Conservation (phyloP, 2,888 invertebrate genomes). For the Callyntrura guangdongensis region DNA sequence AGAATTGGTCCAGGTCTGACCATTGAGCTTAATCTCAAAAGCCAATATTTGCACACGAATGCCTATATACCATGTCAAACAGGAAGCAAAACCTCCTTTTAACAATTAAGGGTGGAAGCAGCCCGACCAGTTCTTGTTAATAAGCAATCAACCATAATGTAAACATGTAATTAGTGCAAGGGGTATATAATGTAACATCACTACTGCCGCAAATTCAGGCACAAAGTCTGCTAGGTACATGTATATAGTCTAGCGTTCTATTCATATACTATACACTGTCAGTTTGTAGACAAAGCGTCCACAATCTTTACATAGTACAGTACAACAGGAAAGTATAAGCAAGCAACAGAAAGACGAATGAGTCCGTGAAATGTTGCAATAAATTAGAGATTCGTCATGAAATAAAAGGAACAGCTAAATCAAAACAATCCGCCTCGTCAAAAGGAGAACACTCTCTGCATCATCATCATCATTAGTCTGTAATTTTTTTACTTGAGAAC, state of each 20-base stretch:
- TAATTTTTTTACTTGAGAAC: not conserved
- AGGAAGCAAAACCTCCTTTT: not conserved
- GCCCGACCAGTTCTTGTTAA: conserved; percentile 50
- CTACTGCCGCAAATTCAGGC: not conserved
- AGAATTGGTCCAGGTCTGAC: not conserved
- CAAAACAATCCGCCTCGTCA: conserved; percentile 52
- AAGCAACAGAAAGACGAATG: conserved; percentile 37
- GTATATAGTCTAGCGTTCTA: no score
- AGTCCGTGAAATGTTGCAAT: conserved; percentile 48
- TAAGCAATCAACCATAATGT: conserved; percentile 55
- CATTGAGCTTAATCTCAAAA: not conserved
- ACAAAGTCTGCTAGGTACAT: not conserved
- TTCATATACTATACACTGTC: not conserved
- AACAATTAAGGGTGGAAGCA: conserved; percentile 45
- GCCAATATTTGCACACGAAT: conserved; percentile 42
- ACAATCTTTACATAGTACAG: conserved; percentile 37
- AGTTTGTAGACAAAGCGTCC: conserved; percentile 30
- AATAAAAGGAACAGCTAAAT: conserved; percentile 49
- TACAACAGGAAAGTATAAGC: not conserved
- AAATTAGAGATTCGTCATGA: conserved; percentile 57
- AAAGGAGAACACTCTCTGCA: conserved; percentile 35
- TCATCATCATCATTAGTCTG: conserved; percentile 26
- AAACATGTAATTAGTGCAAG: conserved; percentile 54
- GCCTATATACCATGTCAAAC: not conserved
- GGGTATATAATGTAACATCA: not conserved